Evolutionary conservation across 2,888 invertebrate species (phyloP), one percentile per base, ranked within the genome.

Genomic region (Caenorhabditis plicata): DNA sequence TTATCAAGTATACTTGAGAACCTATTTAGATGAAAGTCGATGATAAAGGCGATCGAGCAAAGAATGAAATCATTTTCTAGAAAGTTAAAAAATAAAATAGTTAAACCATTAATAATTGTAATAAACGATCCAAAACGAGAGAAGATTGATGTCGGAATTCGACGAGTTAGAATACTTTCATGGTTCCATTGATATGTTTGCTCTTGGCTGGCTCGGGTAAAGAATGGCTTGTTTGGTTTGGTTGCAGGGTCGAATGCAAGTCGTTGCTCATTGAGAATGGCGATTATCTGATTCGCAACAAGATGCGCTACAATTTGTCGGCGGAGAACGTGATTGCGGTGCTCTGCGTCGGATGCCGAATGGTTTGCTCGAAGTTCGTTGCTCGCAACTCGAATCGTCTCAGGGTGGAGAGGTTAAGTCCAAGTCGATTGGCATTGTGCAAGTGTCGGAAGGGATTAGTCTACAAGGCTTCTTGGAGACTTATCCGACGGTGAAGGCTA

Each of bases 111-210:
- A n/a, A n/a, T n/a, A n/a, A n/a, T n/a, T n/a, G n/a, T n/a, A n/a
- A n/a, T n/a, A n/a, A n/a, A n/a, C n/a, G n/a, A n/a, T n/a, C n/a
- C n/a, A n/a, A n/a, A n/a, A n/a, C n/a, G n/a, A n/a, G n/a, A n/a
- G n/a, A n/a, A n/a, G n/a, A n/a, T n/a, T n/a, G n/a, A n/a, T n/a
- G n/a, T n/a, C n/a, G n/a, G n/a, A n/a, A n/a, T n/a, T n/a, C n/a
- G n/a, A n/a, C n/a, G 41, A 41, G 3, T 11, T 41, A 2, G 27
- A 41, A 9, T 41, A 17, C 17, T 41, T 27, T 27, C 41, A 41
- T 26, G 41, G 41, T 11, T 41, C 9, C 8, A 41, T 41, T 17
- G 41, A 41, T 41, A 4, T 41, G 41, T 41, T 17, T 27, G 29
- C 29, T 22, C 7, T 27, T 7, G 9, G 23, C 13, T 23, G 8